Conservation (phyloP, 2,113 vertebrate species). For the Pseudonaja textilis region DNA sequence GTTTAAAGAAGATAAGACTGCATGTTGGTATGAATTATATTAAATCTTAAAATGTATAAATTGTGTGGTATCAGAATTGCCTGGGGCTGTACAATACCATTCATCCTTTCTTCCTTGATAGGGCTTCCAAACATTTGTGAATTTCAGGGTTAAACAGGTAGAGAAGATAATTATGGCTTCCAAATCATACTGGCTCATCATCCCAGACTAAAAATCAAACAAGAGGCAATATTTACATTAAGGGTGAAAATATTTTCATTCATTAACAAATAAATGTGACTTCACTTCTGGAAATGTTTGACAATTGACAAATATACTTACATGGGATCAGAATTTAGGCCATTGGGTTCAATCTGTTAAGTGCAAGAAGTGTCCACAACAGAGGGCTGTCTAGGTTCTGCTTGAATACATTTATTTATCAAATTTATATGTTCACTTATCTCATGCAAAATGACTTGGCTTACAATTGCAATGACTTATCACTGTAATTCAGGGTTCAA, state of each 20-base stretch:
- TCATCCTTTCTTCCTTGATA: background rate
- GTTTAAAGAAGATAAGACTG: background rate
- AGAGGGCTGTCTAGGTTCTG: background rate
- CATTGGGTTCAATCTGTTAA: background rate
- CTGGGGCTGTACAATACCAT: background rate
- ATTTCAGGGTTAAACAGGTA: background rate
- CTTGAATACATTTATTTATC: background rate
- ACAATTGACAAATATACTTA: background rate
- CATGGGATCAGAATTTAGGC: background rate
- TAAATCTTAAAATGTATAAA: background rate
- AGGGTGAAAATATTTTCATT: background rate
- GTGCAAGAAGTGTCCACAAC: background rate
- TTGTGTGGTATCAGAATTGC: background rate
- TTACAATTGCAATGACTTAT: too few relatives aligned
- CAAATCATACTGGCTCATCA: background rate
- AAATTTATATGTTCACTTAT: background rate
- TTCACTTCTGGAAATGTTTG: background rate
- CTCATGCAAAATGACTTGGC: background rate
- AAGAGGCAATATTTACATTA: background rate
- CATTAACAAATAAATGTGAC: background rate
- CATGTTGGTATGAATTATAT: background rate
- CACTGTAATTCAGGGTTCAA: too few relatives aligned
- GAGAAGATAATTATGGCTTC: background rate
- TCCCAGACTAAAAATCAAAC: background rate
- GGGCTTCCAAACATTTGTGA: background rate